Evolutionary conservation across 1,140 invertebrate species (phyloP).

Genomic region (Bathynomus jamesi): DNA sequence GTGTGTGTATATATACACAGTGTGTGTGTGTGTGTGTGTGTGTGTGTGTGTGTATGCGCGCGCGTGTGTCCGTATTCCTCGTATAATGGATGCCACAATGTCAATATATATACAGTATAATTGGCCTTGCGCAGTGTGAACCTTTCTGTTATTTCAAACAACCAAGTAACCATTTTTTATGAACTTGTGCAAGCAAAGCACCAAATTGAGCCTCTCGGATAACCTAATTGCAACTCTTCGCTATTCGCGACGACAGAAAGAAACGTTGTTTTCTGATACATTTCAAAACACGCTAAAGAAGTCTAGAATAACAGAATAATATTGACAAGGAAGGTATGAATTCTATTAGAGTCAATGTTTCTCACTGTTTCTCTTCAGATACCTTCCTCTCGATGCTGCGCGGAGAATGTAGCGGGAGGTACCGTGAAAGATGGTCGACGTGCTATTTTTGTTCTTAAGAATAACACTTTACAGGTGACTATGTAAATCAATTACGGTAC

Average conservation of each 20-base stretch:
- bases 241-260: background rate
- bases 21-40: background rate
- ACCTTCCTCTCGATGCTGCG: too few species aligned
- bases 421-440: background rate
- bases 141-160: background rate
- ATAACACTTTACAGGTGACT: background rate
- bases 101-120: background rate
- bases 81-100: background rate
- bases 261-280: background rate
- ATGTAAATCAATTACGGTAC: background rate
- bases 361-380: background rate
- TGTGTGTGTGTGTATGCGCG: background rate
- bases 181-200: background rate
- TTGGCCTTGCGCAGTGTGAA: background rate
- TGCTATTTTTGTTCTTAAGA: background rate
- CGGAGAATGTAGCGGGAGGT: background rate
- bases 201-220: background rate
- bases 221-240: background rate
- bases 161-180: background rate
- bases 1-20: background rate
- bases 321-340: background rate
- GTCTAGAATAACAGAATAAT: background rate
- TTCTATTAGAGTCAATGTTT: background rate
- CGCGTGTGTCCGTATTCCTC: background rate
- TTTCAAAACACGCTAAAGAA: background rate